These are phyloP conservation scores for Archocentrus centrarchus DNA, from an alignment of 2,113 vertebrate species.

Conservation along the genomic window DNA sequence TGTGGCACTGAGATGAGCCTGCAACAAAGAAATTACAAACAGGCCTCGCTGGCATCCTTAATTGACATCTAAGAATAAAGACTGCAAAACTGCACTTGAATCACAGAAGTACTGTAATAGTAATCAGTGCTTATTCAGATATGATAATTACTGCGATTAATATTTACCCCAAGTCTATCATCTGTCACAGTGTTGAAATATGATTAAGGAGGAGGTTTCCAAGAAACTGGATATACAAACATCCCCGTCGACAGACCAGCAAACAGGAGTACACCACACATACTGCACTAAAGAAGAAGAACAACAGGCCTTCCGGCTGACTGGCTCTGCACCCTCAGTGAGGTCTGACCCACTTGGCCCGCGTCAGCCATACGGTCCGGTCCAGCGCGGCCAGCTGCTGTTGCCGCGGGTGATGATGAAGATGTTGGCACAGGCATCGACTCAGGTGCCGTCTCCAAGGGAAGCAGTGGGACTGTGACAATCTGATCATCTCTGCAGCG, in stretches of 20 bases:
- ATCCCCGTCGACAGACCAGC: neutral
- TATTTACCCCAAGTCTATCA: neutral
- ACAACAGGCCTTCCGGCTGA: neutral
- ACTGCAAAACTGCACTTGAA: slow-evolving; percentile 4
- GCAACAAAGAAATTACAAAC: slow-evolving; percentile 6
- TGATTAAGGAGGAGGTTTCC: neutral
- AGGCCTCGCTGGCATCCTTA: neutral
- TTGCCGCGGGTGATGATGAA: slow-evolving; percentile 73
- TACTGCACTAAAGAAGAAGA: neutral
- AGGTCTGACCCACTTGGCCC: slow-evolving; percentile 71
- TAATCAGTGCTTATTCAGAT: neutral
- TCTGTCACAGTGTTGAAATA: neutral
- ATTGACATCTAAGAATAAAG: neutral
- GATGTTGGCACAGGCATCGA: slow-evolving; percentile 73
- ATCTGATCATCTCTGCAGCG: slow-evolving; percentile 71
- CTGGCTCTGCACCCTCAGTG: slow-evolving; percentile 1
- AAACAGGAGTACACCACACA: neutral
- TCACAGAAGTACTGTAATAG: neutral
- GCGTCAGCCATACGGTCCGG: slow-evolving; percentile 3
- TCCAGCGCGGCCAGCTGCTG: slow-evolving; percentile 64
- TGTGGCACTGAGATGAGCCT: neutral
- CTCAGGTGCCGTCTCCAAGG: slow-evolving; percentile 76
- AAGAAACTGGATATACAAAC: neutral
- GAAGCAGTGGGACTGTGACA: slow-evolving; percentile 68
- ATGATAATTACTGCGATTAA: neutral